A percentile compares a stretch with the other conserved stretches of the same genome.
Evolutionary conservation across 2,888 invertebrate genomes (phyloP).

Genomic region (Drosophila sordidula): DNA sequence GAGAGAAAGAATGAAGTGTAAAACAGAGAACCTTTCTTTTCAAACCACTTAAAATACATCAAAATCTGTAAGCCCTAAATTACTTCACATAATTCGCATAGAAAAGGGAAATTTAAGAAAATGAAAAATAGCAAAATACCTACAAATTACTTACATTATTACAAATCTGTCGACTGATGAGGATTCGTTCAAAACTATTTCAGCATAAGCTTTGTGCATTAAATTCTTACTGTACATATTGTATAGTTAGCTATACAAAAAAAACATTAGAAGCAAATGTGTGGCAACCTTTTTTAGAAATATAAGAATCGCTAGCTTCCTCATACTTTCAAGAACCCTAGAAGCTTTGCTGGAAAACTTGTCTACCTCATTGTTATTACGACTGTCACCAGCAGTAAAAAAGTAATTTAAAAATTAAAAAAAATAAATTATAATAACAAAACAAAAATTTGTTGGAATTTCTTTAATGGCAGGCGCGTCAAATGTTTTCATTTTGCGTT

Average conservation of each 20-base stretch:
- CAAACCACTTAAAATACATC: too few relatives aligned
- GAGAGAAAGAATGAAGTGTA: too few relatives aligned
- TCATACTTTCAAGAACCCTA: neutral
- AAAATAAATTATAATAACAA: neutral
- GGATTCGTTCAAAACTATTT: neutral
- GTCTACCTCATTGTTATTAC: neutral
- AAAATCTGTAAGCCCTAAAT: too few relatives aligned
- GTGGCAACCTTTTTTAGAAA: neutral
- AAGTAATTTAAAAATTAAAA: conserved; percentile 7
- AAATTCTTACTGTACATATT: neutral
- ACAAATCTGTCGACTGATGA: neutral
- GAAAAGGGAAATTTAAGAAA: too few relatives aligned
- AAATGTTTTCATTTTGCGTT: conserved; percentile 43
- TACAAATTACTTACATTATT: too few relatives aligned
- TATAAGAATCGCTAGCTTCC: neutral
- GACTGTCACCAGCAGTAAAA: conserved; percentile 19
- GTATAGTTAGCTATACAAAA: neutral
- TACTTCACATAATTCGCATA: too few relatives aligned
- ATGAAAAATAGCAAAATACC: too few relatives aligned
- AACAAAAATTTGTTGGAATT: conserved; percentile 29
- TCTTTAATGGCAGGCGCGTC: conserved; percentile 50
- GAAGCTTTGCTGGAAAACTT: neutral
- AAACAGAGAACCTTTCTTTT: too few relatives aligned
- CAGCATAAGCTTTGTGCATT: neutral
- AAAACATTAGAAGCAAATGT: neutral